Base-by-base conservation (phyloP, 2,113 vertebrate species). In the Canis aureus region DNA sequence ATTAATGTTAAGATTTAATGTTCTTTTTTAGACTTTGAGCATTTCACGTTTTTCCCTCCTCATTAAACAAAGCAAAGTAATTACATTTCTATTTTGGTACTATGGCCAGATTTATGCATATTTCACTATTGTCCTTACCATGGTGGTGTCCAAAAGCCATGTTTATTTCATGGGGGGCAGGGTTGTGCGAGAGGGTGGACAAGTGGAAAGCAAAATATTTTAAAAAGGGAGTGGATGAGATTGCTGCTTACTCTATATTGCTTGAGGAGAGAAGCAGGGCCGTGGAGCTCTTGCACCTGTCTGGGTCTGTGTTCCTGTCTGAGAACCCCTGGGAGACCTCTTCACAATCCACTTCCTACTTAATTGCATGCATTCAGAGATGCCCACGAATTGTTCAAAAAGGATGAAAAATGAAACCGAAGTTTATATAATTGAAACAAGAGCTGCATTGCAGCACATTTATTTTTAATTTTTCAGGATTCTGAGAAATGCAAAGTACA, bases 391-490 rank as follows among this genome's bases (percentile, higher is more conserved):
- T 94, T 97, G 43, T 82, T 80, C 35, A 3, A 12, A 84, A 67
- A 2, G 11, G 51, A 32, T 66, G 23, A 84, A 81, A 84, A 91
- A 64, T 83, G 93, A 95, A 96, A 73, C 80, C 20, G 20, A n/a
- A 17, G 20, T 74, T 97, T 83, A 19, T 51, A 91, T 49, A 49
- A 82, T 49, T 67, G 78, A 95, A 97, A 91, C 29, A 94, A 97
- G 57, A 81, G 49, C 35, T 95, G 66, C 2, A 71, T 86, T 96
- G 92, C 51, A 74, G 83, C 82, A 94, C 53, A 82, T 94, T 95
- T 96, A 71, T 90, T 91, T 71, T 95, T 89, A 95, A 91, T 97
- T 95, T 97, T 97, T 89, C 95, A 98, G 97, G 97, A 96, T 92
- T 97, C 94, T 5, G 2, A 98, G 95, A 98, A 98, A 97, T 55